Evolutionary conservation across 2,797 vertebrate species (phyloP), one percentile per base, ranked within the genome.

Genomic region (Rhincodon typus): DNA sequence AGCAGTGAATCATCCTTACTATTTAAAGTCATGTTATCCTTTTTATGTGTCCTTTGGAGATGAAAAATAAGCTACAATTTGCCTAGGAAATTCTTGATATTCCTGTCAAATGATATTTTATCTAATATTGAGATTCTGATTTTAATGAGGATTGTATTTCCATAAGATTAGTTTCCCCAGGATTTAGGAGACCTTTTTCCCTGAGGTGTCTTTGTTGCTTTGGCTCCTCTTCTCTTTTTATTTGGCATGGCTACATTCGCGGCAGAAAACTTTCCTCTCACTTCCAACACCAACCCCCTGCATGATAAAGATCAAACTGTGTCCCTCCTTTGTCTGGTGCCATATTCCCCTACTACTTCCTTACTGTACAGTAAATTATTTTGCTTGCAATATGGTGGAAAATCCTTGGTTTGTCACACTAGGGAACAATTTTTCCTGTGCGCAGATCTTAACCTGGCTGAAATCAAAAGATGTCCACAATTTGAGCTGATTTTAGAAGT

Each of bases 281-380:
- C 96, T 96, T 96, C 97, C 96, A 96, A 97, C 34, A 82, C 95
- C 0, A 0, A 96, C 0, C 66, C 96, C 96, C 97, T 97, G 97
- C 97, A 96, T 96, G 96, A 96, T 96, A 96, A 97, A 97, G 96
- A 97, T 97, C 96, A 97, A 96, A 66, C 34, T 66, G n/a, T 91
- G 34, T 10, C 30, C 62, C 34, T 91, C 15, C 30, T 30, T 91
- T 6, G 53, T 66, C 12, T 66, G 88, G 53, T 66, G 34, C 88
- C 88, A 66, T 1, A 91, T 57, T 21, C 53, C 30, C 88, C 21
- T 1, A n/a, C n/a, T 57, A 91, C 23, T 42, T 38, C 46, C 21
- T 84, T 84, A 4, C n/a, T 38, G 62, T 0, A 34, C 87, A 15
- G 53, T 30, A 34, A 90, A 62, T 62, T 62, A 50, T 34, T 66